A percentile compares a stretch with the other conserved stretches of the same genome.
Conservation (phyloP, 2,113 vertebrate genomes). For the Oxygymnocypris stewartii region DNA sequence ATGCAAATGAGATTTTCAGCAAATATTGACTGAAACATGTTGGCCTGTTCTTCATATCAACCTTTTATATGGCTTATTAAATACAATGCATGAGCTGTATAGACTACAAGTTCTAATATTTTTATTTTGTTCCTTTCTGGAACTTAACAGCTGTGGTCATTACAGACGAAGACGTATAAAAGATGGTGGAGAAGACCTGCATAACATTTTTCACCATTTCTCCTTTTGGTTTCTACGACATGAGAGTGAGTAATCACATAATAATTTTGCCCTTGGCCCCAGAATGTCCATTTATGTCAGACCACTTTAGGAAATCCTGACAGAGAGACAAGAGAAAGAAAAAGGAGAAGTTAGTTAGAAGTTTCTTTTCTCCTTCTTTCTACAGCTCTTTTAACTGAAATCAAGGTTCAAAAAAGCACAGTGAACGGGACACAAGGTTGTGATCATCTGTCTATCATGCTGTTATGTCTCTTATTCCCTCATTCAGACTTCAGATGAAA, state of each 20-base stretch:
- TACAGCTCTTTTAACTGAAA: slow-evolving; percentile 1
- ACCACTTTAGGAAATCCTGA: not conserved
- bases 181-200: not conserved
- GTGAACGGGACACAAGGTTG: not conserved
- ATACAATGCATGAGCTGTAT: not conserved
- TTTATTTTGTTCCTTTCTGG: too few relatives aligned
- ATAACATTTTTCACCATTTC: not conserved
- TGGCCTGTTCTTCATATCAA: too few relatives aligned
- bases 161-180: too few relatives aligned
- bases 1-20: too few relatives aligned
- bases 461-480: not conserved
- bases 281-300: not conserved
- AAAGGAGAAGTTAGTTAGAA: not conserved
- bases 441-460: not conserved
- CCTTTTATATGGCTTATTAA: not conserved
- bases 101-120: too few relatives aligned
- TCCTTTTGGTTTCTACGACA: not conserved
- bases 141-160: not conserved
- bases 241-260: not conserved
- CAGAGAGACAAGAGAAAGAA: not conserved
- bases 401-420: not conserved
- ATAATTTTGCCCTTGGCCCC: not conserved
- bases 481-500: not conserved
- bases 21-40: too few relatives aligned
- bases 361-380: not conserved